Percentiles rank a stretch among this genome's conserved stretches.
These are phyloP conservation scores for Schrankia costaestrigalis DNA, from an alignment of 2,888 invertebrate genomes.

Conservation along the genomic window DNA sequence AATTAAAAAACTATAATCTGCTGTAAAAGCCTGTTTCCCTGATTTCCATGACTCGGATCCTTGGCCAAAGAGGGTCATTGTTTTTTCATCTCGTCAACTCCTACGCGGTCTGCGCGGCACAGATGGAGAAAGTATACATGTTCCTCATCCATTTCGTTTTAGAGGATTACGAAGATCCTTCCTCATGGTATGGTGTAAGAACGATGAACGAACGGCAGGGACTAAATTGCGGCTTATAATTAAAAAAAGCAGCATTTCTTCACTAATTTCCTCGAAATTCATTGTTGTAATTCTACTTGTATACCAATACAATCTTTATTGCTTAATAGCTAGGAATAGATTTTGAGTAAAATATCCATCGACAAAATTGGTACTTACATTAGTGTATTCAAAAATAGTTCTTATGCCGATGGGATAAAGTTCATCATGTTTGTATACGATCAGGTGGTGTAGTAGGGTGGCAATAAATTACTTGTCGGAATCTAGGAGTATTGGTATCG, in stretches of 20 bases:
- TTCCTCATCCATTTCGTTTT: no score
- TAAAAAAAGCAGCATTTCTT: constrained; percentile 43
- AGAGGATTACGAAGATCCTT: no score
- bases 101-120: no score
- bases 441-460: constrained; percentile 45
- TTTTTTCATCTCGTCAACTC: no score
- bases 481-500: constrained; percentile 69
- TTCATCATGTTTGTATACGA: neutral
- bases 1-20: no score
- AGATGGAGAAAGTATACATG: no score
- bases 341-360: constrained; percentile 11
- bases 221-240: constrained; percentile 23
- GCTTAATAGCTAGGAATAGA: constrained; percentile 9
- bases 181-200: neutral
- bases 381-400: constrained; percentile 10
- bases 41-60: no score
- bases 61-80: no score
- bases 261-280: constrained; percentile 34
- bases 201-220: neutral
- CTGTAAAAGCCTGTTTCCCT: no score
- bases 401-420: constrained; percentile 10
- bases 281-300: constrained; percentile 14
- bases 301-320: constrained; percentile 15
- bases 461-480: constrained; percentile 68
- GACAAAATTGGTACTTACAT: constrained; percentile 3